Evolutionary conservation across 2,888 invertebrate species (phyloP), one percentile per base, ranked within the genome.

Genomic region (Pristionchus mayeri): DNA sequence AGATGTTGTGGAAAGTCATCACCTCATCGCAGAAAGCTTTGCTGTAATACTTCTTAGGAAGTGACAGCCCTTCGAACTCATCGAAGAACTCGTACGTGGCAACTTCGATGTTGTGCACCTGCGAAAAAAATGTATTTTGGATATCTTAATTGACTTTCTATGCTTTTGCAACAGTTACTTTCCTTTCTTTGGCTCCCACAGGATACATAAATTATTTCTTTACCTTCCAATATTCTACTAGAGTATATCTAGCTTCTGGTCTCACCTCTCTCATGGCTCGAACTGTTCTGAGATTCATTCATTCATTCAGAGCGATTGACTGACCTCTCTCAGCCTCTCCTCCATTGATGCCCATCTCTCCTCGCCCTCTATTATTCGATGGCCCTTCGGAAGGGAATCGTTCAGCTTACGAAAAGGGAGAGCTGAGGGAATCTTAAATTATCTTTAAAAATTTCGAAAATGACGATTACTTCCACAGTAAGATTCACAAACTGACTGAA

Each of bases 351-450:
- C 71, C 71, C 71, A 71, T 11, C 21, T 71, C 3, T 71, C 71
- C 40, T 71, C n/a, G 13, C 40, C 40, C 2, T 71, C 40, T n/a
- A 71, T 11, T 40, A 71, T 71, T 44, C 37, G 37, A 21, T 37
- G 37, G 4, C 37, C 67, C 0, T 13, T 21, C 4, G 67, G 67
- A 9, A 67, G 67, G n/a, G 67, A 37, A 4, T 67, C 67, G 37
- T 67, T 67, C 40, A 67, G 37, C 37, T 67, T 67, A 6, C 67
- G 67, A 37, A 67, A 67, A 37, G 67, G 67, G 2, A 67, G 67
- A 40, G 67, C 34, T 21, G 67, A 67, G 21, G 67, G 67, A 30
- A 67, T 67, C 67, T 67, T 13, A 3, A n/a, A n/a, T n/a, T n/a
- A n/a, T n/a, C n/a, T n/a, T n/a, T n/a, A n/a, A n/a, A n/a, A n/a